These are phyloP conservation scores for Amblyjoppa proteus DNA, from an alignment of 2,888 invertebrate genomes.

Conservation along the genomic window DNA sequence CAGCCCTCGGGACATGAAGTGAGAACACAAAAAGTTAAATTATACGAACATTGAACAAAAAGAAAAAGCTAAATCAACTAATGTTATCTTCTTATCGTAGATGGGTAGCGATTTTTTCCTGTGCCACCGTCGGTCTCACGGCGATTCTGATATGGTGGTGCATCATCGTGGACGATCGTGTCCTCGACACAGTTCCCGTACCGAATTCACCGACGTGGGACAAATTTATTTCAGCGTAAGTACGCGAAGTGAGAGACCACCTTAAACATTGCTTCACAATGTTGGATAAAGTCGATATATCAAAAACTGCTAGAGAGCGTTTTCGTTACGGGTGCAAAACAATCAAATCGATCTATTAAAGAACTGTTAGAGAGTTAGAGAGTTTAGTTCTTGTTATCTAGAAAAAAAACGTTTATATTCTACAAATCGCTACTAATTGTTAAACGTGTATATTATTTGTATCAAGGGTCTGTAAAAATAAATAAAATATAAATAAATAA, in stretches of 20 bases:
- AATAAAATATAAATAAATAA: neutral
- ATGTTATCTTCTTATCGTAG: constrained; percentile 83
- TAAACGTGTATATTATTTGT: no score
- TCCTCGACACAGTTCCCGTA: constrained; percentile 81
- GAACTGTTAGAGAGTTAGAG: no score
- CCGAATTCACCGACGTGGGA: constrained; percentile 84
- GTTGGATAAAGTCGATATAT: neutral
- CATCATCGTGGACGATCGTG: constrained; percentile 84
- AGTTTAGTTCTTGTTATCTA: no score
- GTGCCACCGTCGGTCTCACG: constrained; percentile 88
- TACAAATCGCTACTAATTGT: no score
- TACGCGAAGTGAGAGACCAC: neutral
- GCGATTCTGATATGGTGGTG: constrained; percentile 89
- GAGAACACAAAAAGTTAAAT: constrained; percentile 76
- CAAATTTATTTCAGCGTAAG: constrained; percentile 82
- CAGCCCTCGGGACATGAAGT: constrained; percentile 97
- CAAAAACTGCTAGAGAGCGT: no score
- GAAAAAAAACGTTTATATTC: no score
- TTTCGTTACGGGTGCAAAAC: no score
- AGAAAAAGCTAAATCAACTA: constrained; percentile 35
- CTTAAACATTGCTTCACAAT: neutral
- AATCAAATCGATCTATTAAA: no score
- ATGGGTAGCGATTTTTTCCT: constrained; percentile 89
- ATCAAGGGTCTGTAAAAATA: no score
- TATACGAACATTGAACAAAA: constrained; percentile 4